Conservation (phyloP, 2,113 vertebrate genomes). For the Tyrannus savana region DNA sequence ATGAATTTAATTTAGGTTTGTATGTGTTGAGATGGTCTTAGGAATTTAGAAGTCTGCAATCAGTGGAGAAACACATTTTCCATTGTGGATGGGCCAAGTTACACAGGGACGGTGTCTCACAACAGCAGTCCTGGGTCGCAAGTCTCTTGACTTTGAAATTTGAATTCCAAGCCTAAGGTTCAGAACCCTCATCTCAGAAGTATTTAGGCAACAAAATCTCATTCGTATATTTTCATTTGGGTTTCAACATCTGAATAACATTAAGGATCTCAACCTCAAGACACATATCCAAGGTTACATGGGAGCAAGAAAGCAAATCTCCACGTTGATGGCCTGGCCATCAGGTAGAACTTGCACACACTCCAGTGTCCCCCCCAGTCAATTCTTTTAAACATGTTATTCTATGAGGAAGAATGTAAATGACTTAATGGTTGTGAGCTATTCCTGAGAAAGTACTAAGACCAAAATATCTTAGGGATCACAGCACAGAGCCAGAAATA, state of each 20-base stretch:
- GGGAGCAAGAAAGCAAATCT: not conserved
- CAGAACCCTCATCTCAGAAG: not conserved
- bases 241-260: not conserved
- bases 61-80: not conserved
- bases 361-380: not conserved
- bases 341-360: not conserved
- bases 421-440: not conserved
- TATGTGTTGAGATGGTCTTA: not conserved
- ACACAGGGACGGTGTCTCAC: no score
- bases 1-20: not conserved
- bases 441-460: not conserved
- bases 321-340: not conserved
- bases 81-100: not conserved
- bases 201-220: not conserved
- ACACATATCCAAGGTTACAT: accelerated
- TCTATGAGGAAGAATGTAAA: not conserved
- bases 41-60: not conserved
- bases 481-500: not conserved
- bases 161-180: not conserved
- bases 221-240: not conserved
- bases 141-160: not conserved
- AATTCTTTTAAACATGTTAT: not conserved
- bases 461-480: not conserved
- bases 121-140: not conserved
- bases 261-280: not conserved